Conservation (phyloP, 2,797 vertebrate genomes). For the Typhlichthys subterraneus region DNA sequence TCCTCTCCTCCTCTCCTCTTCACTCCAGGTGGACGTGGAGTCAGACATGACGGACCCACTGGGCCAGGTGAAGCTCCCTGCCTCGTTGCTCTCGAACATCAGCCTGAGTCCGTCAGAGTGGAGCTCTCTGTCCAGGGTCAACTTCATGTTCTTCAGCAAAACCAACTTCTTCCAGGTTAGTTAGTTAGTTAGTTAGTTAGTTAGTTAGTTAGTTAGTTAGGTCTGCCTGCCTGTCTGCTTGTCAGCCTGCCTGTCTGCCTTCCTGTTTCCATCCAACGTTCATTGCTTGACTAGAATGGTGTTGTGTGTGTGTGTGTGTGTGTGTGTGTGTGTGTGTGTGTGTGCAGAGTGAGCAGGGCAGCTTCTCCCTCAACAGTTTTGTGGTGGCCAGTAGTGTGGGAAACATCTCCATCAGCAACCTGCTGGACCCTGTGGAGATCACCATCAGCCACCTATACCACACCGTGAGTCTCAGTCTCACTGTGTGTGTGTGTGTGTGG, state of each 20-base stretch:
- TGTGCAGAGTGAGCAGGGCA: slow-evolving; percentile 59
- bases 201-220: no score
- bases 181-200: no score
- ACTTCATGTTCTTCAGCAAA: slow-evolving; percentile 95
- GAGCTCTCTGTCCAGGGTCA: slow-evolving; percentile 81
- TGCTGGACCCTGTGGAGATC: slow-evolving; percentile 85
- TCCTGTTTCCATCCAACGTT: no score
- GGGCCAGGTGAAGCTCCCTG: slow-evolving; percentile 86
- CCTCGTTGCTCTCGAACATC: slow-evolving; percentile 81
- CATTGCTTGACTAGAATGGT: no score
- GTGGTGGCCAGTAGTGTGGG: slow-evolving; percentile 95
- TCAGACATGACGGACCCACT: slow-evolving; percentile 72
- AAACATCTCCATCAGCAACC: slow-evolving; percentile 83
- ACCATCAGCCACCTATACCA: slow-evolving; percentile 81
- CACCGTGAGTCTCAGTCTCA: slow-evolving; percentile 63
- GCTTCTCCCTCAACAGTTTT: slow-evolving; percentile 83
- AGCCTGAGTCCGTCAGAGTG: slow-evolving; percentile 74
- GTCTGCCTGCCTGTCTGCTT: no score
- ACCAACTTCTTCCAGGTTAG: slow-evolving; percentile 90
- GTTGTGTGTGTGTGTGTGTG: not conserved
- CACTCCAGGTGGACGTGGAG: slow-evolving; percentile 84
- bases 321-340: not conserved
- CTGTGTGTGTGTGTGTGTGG: not conserved
- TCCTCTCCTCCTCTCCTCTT: not conserved
- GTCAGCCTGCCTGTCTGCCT: no score